phyloP scores from a whole-genome alignment of 2,113 vertebrate species.

The Scytalopus superciliaris region DNA sequence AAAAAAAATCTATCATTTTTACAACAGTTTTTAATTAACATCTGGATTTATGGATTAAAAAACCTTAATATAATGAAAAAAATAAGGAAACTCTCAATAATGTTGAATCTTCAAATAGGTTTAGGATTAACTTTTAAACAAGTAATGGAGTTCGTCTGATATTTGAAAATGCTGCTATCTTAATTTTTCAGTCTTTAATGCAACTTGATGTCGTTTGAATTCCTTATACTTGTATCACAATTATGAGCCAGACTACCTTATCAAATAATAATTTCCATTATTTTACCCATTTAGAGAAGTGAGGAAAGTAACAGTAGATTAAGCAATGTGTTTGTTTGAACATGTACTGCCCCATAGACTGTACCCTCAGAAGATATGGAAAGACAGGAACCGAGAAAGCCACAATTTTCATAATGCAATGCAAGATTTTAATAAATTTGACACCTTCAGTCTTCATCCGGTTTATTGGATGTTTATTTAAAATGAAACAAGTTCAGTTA shows the following conservation, averaged over 20 bases:
- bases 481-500: background rate
- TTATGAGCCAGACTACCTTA: background rate
- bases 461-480: background rate
- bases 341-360: background rate
- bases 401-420: background rate
- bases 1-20: background rate
- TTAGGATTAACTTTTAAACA: background rate
- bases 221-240: background rate
- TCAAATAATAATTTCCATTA: background rate
- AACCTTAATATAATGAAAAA: background rate
- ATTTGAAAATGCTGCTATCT: background rate
- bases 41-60: background rate
- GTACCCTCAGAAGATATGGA: accelerated
- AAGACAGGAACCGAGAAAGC: background rate
- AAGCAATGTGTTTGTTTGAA: background rate
- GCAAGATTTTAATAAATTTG: background rate
- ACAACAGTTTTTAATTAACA: conserved; percentile 13
- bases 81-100: background rate
- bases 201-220: background rate
- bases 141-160: background rate
- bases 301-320: background rate
- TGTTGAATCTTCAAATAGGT: background rate
- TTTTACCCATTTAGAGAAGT: background rate
- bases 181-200: background rate
- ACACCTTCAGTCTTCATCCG: background rate